Conservation (phyloP, 2,113 vertebrate species). For the Psephotus haematonotus region DNA sequence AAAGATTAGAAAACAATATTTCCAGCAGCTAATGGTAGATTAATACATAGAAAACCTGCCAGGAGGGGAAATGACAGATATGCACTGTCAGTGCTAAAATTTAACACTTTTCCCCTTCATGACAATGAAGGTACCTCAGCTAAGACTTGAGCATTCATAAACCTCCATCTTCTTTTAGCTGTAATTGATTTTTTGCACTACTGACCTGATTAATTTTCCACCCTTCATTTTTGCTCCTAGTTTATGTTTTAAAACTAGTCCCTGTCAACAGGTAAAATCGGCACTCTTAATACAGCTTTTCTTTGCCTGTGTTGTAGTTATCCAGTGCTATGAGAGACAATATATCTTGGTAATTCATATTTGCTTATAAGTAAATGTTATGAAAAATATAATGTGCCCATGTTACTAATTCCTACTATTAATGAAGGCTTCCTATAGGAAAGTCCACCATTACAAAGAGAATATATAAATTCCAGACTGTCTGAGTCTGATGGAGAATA, state of each 20-base stretch:
- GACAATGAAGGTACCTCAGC: not conserved
- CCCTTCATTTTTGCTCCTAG: not conserved
- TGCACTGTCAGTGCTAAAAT: not conserved
- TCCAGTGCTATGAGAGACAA: not conserved
- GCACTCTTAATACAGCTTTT: not conserved
- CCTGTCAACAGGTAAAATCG: not conserved
- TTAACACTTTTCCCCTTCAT: not conserved
- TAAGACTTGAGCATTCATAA: not conserved
- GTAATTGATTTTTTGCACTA: not conserved
- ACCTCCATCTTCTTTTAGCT: not conserved
- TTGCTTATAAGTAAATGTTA: not conserved
- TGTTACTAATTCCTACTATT: not conserved
- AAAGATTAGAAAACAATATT: not conserved
- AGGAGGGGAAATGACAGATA: not conserved
- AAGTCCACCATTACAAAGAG: not conserved
- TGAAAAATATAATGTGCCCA: not conserved
- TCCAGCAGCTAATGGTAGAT: not conserved
- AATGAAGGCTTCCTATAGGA: fast-evolving
- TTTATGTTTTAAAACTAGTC: not conserved
- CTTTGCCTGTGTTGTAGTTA: not conserved
- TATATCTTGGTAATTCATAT: not conserved
- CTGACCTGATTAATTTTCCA: not conserved
- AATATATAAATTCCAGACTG: not conserved
- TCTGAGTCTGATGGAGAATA: not conserved
- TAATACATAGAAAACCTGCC: not conserved